Conservation (phyloP, 2,888 invertebrate species). For the Phragmatobia fuliginosa region DNA sequence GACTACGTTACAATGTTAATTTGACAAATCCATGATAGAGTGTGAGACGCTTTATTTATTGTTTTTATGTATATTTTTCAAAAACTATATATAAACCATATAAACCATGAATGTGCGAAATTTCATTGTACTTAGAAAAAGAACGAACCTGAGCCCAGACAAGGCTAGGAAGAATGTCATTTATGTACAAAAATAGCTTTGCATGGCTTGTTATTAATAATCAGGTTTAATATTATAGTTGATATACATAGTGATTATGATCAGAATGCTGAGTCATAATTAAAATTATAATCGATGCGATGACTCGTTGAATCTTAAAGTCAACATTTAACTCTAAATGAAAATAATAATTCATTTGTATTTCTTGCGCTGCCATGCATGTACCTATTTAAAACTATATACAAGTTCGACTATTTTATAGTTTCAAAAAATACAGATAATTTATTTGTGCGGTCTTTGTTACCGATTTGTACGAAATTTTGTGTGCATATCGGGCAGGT, state of each 20-base stretch:
- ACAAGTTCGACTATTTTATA: too few relatives aligned
- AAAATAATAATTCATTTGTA: neutral
- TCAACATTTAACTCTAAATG: conserved; percentile 3
- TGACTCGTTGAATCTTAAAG: conserved; percentile 47
- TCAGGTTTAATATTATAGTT: neutral
- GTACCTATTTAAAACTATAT: too few relatives aligned
- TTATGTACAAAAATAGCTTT: neutral
- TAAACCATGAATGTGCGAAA: too few relatives aligned
- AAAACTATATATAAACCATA: too few relatives aligned
- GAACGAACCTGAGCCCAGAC: neutral
- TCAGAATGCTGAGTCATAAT: conserved; percentile 51
- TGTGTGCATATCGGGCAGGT: too few relatives aligned
- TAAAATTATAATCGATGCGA: conserved; percentile 50
- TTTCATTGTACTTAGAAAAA: neutral
- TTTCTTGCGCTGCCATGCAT: neutral
- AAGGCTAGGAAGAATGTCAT: neutral
- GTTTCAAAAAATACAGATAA: too few relatives aligned
- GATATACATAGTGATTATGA: neutral
- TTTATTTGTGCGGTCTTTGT: too few relatives aligned
- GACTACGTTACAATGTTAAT: too few relatives aligned
- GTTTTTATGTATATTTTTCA: too few relatives aligned
- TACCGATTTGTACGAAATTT: too few relatives aligned
- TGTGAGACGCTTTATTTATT: too few relatives aligned
- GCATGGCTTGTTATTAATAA: neutral
- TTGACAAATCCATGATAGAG: too few relatives aligned